Base-by-base conservation (phyloP, 2,113 vertebrate species). In the Paradisaea rubra region DNA sequence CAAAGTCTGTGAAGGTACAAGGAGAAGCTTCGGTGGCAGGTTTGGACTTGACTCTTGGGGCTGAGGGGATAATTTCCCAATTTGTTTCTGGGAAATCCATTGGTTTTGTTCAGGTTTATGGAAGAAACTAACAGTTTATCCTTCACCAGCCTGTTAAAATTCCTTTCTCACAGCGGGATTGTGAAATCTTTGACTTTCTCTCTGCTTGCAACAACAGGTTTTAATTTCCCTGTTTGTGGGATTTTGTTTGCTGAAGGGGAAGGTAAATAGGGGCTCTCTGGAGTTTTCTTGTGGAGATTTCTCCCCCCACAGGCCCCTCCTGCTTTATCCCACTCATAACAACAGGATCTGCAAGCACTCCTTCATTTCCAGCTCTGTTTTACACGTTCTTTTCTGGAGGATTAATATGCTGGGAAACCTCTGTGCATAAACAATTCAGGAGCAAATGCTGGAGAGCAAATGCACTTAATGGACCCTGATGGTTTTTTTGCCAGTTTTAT, bases 401-500 rank as follows among this genome's bases (percentile, higher is more conserved):
- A 77, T 82, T 88, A 60, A 72, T 39, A 11, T 57, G n/a, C 91
- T 60, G 66, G 27, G 61, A 18, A 35, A 73, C 33, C 56, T 78
- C 60, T 74, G 35, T 35, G 52, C 89, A 82, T 61, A 45, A 96
- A 93, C 85, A 89, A 71, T 87, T 56, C 22, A 81, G 60, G 70
- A 85, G 66, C 49, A 70, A 74, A 79, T 39, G 54, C 84, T 83
- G 17, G 9, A 35, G 44, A 88, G n/a, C 80, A 57, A 63, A 65
- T 25, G 74, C 63, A 79, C 22, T 44, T 69, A 81, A 88, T 91
- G 81, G 66, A n/a, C 41, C 87, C 81, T 69, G 69, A 31, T 66
- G 76, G 65, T 1, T 20, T 79, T 23, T 35, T 23, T 78, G 72
- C 86, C 64, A 31, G 13, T 74, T 85, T 63, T 70, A 65, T 61